Evolutionary conservation across 2,113 vertebrate species (phyloP), one percentile per base, ranked within the genome.

Genomic region (Perca flavescens): DNA sequence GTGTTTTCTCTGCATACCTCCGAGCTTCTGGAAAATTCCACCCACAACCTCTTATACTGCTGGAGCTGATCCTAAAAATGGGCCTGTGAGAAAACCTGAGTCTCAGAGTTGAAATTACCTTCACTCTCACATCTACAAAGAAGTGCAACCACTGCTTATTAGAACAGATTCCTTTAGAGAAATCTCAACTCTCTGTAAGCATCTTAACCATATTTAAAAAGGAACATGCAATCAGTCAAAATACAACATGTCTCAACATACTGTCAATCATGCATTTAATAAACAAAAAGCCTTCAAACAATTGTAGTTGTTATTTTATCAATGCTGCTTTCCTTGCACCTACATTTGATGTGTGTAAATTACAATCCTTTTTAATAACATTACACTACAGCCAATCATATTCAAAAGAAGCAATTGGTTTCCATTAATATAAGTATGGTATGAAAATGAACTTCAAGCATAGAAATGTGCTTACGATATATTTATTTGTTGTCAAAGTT

Each of bases 11-110:
- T 75, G 61, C 52, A 75, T 36, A 12, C 8, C 53, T 57, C 15
- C 0, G 1, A 83, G 75, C 74, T 46, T 79, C 43, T 84, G n/a
- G 56, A 80, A 15, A 13, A 69, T 83, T 85, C 66, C 78, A 70
- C 47, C 67, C 34, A 70, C 66, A 47, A 74, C 56, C 56, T 58
- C 9, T 56, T 60, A 49, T 19, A 52, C 67, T 74, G 63, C 49
- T 62, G 63, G 61, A 81, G 57, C 36, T 21, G 2, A 74, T 74
- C 52, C 60, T 56, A 57, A 68, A 80, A 74, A 36, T 28, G 13
- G 25, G 31, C 77, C 61, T 22, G 47, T 34, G 70, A 79, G 36
- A 68, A 67, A 34, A 34, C 34, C 74, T 28, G 34, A 72, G 34
- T 36, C 31, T 43, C 17, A 28, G 49, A 52, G 57, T 31, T 36